Evolutionary conservation across 2,797 vertebrate species (phyloP).

Genomic region (Pteropus rufus): DNA sequence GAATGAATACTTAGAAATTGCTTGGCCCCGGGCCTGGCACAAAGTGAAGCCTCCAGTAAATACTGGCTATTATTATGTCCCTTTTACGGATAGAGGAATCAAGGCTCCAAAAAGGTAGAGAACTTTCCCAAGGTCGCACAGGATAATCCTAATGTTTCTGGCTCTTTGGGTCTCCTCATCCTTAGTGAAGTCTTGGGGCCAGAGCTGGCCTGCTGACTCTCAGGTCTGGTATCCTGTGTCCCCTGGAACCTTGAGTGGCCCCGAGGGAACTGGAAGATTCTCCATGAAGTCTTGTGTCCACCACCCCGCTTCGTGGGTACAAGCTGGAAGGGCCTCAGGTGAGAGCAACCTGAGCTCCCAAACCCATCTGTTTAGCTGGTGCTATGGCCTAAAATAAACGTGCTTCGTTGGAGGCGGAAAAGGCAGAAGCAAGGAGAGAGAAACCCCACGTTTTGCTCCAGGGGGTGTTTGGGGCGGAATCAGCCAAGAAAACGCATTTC

Average conservation of each 20-base stretch:
- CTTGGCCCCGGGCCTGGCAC: neutral
- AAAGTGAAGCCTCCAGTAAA: neutral
- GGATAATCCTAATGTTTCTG: neutral
- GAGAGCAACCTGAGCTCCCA: neutral
- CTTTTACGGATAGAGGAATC: neutral
- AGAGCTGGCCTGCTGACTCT: neutral
- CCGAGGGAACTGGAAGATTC: neutral
- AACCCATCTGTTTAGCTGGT: neutral
- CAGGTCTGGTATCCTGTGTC: neutral
- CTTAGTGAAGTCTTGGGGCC: neutral
- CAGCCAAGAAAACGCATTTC: constrained; percentile 11
- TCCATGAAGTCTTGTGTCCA: neutral
- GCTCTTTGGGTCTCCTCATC: neutral
- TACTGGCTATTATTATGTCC: neutral
- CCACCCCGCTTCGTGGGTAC: no score
- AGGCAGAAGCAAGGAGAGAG: neutral
- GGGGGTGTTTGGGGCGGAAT: neutral
- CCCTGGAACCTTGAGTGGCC: neutral
- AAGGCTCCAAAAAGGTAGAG: neutral
- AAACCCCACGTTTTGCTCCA: neutral
- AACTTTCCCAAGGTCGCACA: neutral
- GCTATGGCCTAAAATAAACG: neutral
- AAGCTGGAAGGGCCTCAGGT: neutral
- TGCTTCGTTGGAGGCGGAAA: no score
- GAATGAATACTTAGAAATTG: neutral